These are phyloP conservation scores for Melanotaenia nigrans DNA, from an alignment of 2,797 vertebrate genomes.

Conservation along the genomic window DNA sequence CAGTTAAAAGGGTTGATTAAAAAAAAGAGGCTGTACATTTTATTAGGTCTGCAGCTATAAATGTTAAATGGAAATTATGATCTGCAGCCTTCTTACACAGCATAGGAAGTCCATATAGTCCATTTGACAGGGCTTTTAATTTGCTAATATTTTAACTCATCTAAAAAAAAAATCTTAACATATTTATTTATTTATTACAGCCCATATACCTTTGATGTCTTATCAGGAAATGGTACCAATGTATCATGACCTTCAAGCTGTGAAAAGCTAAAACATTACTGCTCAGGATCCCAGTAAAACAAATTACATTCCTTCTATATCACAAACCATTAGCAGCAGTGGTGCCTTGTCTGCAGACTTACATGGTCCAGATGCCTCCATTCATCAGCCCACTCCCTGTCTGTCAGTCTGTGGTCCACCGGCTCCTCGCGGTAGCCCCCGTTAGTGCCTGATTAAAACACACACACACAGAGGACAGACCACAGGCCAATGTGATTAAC, in stretches of 20 bases:
- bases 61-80: not conserved
- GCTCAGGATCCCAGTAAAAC: constrained; percentile 25
- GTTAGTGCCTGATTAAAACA: constrained; percentile 88
- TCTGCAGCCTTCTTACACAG: not conserved
- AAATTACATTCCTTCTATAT: constrained; percentile 55
- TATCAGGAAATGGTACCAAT: not conserved
- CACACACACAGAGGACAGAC: constrained; percentile 62
- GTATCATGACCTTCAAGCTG: constrained; percentile 12
- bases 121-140: not conserved
- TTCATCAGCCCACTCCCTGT: constrained; percentile 98
- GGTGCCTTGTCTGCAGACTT: constrained; percentile 73
- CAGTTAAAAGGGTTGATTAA: not conserved
- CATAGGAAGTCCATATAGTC: not conserved
- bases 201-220: not conserved
- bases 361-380: constrained; percentile 99
- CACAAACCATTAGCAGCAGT: constrained; percentile 43
- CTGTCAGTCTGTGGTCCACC: constrained; percentile 97
- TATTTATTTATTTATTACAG: not conserved
- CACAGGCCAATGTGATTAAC: constrained; percentile 56
- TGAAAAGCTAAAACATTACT: constrained; percentile 19
- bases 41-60: not conserved
- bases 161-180: not conserved
- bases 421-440: constrained; percentile 96
- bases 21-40: not conserved
- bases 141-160: not conserved